Evolutionary conservation across 2,113 vertebrate genomes (phyloP).

Genomic region (Panthera tigris): DNA sequence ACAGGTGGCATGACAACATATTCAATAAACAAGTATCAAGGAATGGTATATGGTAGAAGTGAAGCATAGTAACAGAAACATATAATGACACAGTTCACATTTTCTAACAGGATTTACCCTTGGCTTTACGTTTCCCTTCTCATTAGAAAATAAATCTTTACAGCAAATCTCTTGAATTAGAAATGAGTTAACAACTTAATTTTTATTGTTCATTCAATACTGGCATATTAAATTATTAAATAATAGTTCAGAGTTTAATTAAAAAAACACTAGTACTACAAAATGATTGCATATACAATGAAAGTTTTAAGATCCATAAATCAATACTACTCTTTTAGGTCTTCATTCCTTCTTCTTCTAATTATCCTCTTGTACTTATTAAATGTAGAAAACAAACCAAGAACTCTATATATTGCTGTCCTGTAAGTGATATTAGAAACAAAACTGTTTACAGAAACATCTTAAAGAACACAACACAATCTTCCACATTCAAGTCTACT

Average conservation of each 20-base stretch:
- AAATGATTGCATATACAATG: slow-evolving; percentile 15
- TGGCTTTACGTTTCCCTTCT: not conserved
- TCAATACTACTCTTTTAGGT: not conserved
- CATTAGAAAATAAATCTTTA: slow-evolving; percentile 27
- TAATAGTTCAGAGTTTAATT: not conserved
- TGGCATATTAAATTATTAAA: slow-evolving; percentile 35
- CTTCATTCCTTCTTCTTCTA: slow-evolving; percentile 36
- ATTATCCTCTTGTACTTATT: not conserved
- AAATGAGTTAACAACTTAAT: not conserved
- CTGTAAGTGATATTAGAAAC: not conserved
- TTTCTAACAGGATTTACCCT: not conserved
- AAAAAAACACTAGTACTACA: slow-evolving; percentile 28
- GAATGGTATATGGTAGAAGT: not conserved
- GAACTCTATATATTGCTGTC: not conserved
- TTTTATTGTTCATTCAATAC: slow-evolving; percentile 39
- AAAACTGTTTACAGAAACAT: slow-evolving; percentile 29
- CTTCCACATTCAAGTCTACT: slow-evolving; percentile 31
- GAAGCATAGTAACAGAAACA: not conserved
- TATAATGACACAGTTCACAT: not conserved
- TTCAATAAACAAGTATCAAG: not conserved
- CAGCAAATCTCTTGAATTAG: not conserved
- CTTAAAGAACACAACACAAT: slow-evolving; percentile 14
- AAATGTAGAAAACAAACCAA: not conserved
- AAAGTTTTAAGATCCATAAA: not conserved
- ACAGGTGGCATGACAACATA: not conserved